Percentiles rank a stretch among this genome's conserved stretches.
Conservation (phyloP, 1,140 invertebrate species). For the Mactra quadrangularis region DNA sequence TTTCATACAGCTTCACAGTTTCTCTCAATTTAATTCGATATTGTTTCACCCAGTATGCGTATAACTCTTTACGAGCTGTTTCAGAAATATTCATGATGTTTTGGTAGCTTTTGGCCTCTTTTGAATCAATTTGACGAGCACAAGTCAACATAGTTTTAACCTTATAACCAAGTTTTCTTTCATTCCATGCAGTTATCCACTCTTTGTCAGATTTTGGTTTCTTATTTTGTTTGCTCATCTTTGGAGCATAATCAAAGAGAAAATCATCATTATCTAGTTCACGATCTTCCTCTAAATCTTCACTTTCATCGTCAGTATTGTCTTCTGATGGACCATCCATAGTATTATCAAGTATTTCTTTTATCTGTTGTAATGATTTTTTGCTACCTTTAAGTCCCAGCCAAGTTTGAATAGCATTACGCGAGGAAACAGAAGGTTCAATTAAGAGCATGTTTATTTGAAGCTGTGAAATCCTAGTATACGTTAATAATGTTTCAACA, state of each 20-base stretch:
- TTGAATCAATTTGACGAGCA: background rate
- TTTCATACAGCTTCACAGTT: constrained; percentile 15
- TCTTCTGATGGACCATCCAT: background rate
- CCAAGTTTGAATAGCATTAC: background rate
- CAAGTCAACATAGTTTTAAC: background rate
- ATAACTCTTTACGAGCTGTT: constrained; percentile 75
- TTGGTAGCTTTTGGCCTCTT: constrained; percentile 71
- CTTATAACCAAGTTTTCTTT: constrained; percentile 9
- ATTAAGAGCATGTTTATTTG: background rate
- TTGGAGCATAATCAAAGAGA: constrained; percentile 11
- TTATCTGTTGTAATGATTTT: background rate
- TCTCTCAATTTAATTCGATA: constrained; percentile 45
- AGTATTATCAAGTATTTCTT: background rate
- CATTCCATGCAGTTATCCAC: background rate
- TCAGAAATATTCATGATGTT: constrained; percentile 66
- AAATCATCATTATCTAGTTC: constrained; percentile 62
- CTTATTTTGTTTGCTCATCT: background rate
- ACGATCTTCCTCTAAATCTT: constrained; percentile 54
- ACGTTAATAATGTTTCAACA: background rate
- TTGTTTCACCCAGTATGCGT: constrained; percentile 76
- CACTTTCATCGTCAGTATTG: constrained; percentile 12
- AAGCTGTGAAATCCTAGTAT: background rate
- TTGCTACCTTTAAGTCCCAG: background rate
- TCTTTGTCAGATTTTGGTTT: constrained; percentile 25
- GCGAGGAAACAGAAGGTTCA: background rate